Conservation (phyloP, 1,140 invertebrate genomes). For the Formica exsecta region DNA sequence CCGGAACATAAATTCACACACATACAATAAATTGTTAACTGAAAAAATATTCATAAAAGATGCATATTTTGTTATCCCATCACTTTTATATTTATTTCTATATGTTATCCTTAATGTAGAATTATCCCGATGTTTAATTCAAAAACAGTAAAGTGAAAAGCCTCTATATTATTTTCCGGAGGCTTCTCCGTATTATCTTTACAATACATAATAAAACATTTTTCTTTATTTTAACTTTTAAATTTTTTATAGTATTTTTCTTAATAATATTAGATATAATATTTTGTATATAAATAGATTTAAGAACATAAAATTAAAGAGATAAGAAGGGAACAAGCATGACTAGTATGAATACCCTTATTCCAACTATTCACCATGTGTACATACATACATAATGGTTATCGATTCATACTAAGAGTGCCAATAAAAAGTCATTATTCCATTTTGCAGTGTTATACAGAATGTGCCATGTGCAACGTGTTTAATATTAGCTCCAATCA, state of each 20-base stretch:
- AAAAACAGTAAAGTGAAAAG: not conserved
- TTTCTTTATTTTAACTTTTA: too few relatives aligned
- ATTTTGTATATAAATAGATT: not conserved
- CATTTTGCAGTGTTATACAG: conserved; percentile 56
- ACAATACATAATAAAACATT: too few relatives aligned
- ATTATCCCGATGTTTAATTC: not conserved
- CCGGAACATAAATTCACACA: not conserved
- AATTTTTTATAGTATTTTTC: too few relatives aligned
- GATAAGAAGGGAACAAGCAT: not conserved
- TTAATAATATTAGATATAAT: conserved; percentile 6
- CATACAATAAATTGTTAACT: not conserved
- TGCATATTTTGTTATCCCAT: not conserved
- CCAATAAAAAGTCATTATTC: conserved; percentile 68
- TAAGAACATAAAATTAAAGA: conserved; percentile 31
- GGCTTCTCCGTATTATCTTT: too few relatives aligned
- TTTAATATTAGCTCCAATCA: conserved; percentile 79
- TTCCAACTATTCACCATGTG: too few relatives aligned
- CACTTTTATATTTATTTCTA: not conserved
- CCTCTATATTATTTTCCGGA: too few relatives aligned
- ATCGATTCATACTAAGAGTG: conserved; percentile 58
- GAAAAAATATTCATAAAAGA: not conserved
- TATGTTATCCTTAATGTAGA: not conserved
- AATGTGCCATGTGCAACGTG: conserved; percentile 37
- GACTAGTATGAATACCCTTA: not conserved
- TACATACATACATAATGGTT: not conserved